These are phyloP conservation scores for Medauroidea extradentata DNA, from an alignment of 1,140 invertebrate genomes.

Conservation along the genomic window DNA sequence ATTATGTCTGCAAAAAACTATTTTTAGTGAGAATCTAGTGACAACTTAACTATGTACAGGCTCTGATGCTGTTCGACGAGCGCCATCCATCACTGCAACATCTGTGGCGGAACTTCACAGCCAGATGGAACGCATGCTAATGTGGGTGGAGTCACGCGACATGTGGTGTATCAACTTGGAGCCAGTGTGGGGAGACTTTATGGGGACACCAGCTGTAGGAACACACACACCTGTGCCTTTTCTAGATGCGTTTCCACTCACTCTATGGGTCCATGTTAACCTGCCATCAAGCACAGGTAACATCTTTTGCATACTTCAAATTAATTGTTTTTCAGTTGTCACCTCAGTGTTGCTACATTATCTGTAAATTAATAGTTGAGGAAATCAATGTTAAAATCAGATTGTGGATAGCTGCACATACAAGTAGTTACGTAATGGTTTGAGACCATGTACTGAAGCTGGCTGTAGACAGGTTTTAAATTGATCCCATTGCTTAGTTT, in stretches of 20 bases:
- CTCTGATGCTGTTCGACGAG: slow-evolving; percentile 45
- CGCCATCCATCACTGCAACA: slow-evolving; percentile 33
- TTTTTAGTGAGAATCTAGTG: too few species aligned
- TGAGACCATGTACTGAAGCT: too few species aligned
- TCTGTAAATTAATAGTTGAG: too few species aligned
- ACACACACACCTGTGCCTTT: slow-evolving; percentile 72
- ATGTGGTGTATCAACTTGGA: slow-evolving; percentile 86
- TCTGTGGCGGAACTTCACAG: slow-evolving; percentile 45
- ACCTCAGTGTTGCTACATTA: not conserved
- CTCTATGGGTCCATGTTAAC: slow-evolving; percentile 61
- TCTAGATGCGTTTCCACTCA: slow-evolving; percentile 84
- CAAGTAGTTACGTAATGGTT: too few species aligned
- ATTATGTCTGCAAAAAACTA: too few species aligned
- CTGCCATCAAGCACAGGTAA: not conserved
- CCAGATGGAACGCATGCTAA: slow-evolving; percentile 56
- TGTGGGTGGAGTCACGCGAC: slow-evolving; percentile 79
- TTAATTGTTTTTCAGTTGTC: not conserved
- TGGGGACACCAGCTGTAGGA: slow-evolving; percentile 66
- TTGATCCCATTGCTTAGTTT: too few species aligned
- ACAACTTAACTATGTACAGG: too few species aligned
- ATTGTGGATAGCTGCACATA: too few species aligned
- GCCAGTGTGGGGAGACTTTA: slow-evolving; percentile 90
- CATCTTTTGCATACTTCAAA: not conserved
- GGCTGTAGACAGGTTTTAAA: too few species aligned
- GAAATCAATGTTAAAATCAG: too few species aligned